Conservation (phyloP, 2,113 vertebrate species). For the Zootoca vivipara region DNA sequence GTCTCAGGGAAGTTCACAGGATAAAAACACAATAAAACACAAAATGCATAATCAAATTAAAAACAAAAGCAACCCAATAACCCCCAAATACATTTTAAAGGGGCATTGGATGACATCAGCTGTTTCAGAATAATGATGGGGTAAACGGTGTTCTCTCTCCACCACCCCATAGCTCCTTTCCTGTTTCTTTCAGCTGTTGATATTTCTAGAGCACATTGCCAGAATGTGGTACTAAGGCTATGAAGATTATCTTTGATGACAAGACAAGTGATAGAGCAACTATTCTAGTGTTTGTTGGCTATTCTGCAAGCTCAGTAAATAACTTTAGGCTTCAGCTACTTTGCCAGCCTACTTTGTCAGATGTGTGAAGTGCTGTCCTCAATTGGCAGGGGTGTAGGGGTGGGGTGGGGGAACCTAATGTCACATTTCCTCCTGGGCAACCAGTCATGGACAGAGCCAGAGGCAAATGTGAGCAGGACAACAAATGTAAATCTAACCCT, state of each 20-base stretch:
- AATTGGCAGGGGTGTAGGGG: too few relatives aligned
- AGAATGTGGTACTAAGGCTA: not conserved
- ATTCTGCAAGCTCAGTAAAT: not conserved
- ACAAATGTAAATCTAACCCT: too few relatives aligned
- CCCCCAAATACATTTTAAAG: too few relatives aligned
- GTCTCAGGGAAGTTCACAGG: too few relatives aligned
- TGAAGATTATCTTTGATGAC: not conserved
- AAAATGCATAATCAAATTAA: too few relatives aligned
- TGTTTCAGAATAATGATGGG: not conserved
- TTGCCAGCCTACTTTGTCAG: not conserved
- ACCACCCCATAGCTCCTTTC: not conserved
- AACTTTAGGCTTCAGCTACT: not conserved
- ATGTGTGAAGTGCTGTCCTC: not conserved
- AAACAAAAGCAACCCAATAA: too few relatives aligned
- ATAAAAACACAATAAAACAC: too few relatives aligned
- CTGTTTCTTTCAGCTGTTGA: not conserved
- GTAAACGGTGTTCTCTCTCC: not conserved
- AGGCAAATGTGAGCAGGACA: too few relatives aligned
- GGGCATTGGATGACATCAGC: not conserved
- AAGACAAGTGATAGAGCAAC: not conserved
- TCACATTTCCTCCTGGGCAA: too few relatives aligned
- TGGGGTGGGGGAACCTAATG: too few relatives aligned
- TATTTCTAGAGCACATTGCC: not conserved
- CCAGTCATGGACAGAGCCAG: too few relatives aligned
- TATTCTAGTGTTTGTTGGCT: not conserved